A percentile compares a stretch with the other conserved stretches of the same genome.
Conservation (phyloP, 2,888 invertebrate genomes). For the Syrista parreyssii region DNA sequence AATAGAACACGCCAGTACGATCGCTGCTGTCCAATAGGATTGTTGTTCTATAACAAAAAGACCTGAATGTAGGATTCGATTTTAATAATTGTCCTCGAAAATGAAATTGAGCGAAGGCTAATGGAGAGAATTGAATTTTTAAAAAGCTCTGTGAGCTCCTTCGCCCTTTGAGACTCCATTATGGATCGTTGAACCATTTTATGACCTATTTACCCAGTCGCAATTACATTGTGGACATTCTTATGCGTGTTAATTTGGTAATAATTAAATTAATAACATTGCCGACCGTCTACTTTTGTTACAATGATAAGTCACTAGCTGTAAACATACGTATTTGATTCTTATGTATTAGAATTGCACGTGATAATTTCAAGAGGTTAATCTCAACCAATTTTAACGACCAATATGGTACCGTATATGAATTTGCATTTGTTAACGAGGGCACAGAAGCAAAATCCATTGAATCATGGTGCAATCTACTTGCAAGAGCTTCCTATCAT, state of each 20-base stretch:
- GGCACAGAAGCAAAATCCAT: not conserved
- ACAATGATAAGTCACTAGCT: not conserved
- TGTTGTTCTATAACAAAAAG: not conserved
- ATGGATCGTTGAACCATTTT: not conserved
- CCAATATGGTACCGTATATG: not conserved
- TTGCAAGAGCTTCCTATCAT: constrained; percentile 13
- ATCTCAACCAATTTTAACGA: not conserved
- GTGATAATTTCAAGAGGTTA: not conserved
- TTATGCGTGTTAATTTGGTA: not conserved
- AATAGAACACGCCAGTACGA: not conserved
- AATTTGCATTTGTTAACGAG: not conserved
- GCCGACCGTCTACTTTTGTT: not conserved
- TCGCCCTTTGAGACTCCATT: not conserved
- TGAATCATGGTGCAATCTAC: not conserved
- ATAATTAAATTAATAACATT: not conserved
- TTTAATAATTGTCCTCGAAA: not conserved
- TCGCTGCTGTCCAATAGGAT: not conserved
- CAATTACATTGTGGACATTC: not conserved
- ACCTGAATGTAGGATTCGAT: not conserved
- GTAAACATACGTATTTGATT: not conserved
- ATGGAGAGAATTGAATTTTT: not conserved
- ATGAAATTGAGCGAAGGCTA: not conserved
- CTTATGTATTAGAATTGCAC: not conserved
- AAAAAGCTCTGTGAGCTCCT: not conserved
- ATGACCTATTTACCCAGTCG: not conserved